Conservation (phyloP, 2,113 vertebrate species). For the Gopherus evgoodei region DNA sequence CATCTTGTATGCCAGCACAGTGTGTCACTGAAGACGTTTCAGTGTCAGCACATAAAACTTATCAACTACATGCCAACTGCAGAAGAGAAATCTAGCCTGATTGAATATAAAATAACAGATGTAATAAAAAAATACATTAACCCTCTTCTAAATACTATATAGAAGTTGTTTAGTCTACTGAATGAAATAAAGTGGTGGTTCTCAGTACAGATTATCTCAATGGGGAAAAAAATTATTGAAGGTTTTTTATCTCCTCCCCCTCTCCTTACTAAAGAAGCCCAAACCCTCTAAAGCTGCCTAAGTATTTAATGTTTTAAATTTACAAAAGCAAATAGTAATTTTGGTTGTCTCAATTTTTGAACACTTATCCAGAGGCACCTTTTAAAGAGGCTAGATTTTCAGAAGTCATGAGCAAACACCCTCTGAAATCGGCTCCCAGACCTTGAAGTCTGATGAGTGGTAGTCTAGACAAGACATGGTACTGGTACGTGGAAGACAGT, state of each 20-base stretch:
- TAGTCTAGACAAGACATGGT: neutral
- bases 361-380: accelerated
- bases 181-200: neutral
- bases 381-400: neutral
- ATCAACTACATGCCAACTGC: neutral
- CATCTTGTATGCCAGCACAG: neutral
- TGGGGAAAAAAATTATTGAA: neutral
- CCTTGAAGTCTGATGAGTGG: neutral
- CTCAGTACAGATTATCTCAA: neutral
- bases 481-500: neutral
- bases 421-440: neutral
- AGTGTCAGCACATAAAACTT: neutral
- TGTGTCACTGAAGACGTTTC: neutral
- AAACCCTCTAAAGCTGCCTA: neutral
- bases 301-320: neutral
- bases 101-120: conserved; percentile 16
- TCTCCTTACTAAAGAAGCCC: neutral
- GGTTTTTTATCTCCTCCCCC: neutral
- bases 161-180: neutral
- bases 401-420: neutral
- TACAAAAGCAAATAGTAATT: neutral
- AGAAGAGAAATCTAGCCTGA: conserved; percentile 19
- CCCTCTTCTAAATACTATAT: neutral
- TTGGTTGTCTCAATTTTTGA: neutral
- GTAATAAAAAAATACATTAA: neutral